Evolutionary conservation across 2,888 invertebrate species (phyloP).

Genomic region (Brachynemurus nebulosus): DNA sequence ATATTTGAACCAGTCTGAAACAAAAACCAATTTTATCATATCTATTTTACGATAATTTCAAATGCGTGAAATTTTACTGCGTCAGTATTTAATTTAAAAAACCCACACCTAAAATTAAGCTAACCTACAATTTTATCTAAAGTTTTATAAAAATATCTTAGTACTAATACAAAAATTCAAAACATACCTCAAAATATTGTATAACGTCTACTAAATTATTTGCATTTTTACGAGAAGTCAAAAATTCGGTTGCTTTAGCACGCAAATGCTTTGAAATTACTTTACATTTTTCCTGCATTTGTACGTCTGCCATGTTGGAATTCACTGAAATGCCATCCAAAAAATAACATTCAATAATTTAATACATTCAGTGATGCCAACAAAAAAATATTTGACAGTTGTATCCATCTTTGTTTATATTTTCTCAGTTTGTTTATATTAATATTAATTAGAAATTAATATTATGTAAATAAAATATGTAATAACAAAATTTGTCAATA

Average conservation of each 20-base stretch:
- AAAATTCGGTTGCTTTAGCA: conserved; percentile 54
- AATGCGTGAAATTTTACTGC: background rate
- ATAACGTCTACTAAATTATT: conserved; percentile 54
- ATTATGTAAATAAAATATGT: too few relatives aligned
- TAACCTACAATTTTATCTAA: conserved; percentile 25
- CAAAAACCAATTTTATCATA: conserved; percentile 1
- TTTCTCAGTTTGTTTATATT: too few relatives aligned
- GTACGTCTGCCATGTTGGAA: conserved; percentile 10
- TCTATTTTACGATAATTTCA: background rate
- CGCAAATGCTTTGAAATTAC: conserved; percentile 50
- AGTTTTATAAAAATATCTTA: conserved; percentile 10
- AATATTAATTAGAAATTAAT: too few relatives aligned
- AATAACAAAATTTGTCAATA: too few relatives aligned
- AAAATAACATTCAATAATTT: too few relatives aligned
- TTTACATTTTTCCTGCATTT: conserved; percentile 31
- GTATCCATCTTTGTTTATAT: too few relatives aligned
- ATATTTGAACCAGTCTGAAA: conserved; percentile 27
- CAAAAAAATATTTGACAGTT: too few relatives aligned
- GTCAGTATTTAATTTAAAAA: conserved; percentile 3
- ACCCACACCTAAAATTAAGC: conserved; percentile 8
- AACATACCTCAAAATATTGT: conserved; percentile 48
- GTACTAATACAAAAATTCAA: too few relatives aligned
- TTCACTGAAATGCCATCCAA: too few relatives aligned
- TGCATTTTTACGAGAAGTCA: conserved; percentile 47
- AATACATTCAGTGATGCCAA: too few relatives aligned